Evolutionary conservation across 64 coral and sea anemone species (phyloP).

Genomic region (Anthopleura sola): DNA sequence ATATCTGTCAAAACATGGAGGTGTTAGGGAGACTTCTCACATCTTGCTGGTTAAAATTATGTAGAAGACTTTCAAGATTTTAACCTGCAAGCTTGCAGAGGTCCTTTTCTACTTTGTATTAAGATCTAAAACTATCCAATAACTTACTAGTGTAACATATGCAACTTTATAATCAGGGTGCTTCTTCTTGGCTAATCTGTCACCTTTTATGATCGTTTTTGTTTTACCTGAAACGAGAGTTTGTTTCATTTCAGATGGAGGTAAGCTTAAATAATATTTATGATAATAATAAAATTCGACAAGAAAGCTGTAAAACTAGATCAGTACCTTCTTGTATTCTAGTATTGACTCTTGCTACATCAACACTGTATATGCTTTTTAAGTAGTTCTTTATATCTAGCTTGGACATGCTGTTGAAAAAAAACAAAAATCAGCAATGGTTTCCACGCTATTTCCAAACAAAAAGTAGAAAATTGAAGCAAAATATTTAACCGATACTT

Average conservation of each 20-base stretch:
- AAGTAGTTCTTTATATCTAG: slow-evolving; percentile 90
- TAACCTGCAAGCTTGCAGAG: too few species aligned
- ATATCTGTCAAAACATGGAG: too few species aligned
- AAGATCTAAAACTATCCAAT: too few species aligned
- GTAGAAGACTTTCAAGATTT: too few species aligned
- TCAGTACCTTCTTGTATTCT: slow-evolving; percentile 82
- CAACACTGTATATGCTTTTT: slow-evolving; percentile 81
- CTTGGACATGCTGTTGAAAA: slow-evolving; percentile 85
- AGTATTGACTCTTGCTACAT: slow-evolving; percentile 91
- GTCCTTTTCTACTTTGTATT: too few species aligned
- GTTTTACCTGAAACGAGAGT: slow-evolving; percentile 64
- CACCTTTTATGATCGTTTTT: slow-evolving; percentile 63
- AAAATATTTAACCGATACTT: slow-evolving; percentile 32
- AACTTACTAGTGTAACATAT: slow-evolving; percentile 85
- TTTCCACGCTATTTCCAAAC: neutral
- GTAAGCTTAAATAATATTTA: too few species aligned
- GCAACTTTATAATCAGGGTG: slow-evolving; percentile 98
- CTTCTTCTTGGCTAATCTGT: slow-evolving; percentile 83
- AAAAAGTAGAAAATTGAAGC: neutral
- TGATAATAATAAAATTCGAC: too few species aligned
- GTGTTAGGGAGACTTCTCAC: too few species aligned
- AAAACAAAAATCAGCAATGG: neutral
- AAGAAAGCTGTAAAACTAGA: neutral
- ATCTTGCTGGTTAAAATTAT: too few species aligned
- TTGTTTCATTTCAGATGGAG: neutral